Conservation (phyloP, 2,113 vertebrate species). For the Synchiropus splendidus region DNA sequence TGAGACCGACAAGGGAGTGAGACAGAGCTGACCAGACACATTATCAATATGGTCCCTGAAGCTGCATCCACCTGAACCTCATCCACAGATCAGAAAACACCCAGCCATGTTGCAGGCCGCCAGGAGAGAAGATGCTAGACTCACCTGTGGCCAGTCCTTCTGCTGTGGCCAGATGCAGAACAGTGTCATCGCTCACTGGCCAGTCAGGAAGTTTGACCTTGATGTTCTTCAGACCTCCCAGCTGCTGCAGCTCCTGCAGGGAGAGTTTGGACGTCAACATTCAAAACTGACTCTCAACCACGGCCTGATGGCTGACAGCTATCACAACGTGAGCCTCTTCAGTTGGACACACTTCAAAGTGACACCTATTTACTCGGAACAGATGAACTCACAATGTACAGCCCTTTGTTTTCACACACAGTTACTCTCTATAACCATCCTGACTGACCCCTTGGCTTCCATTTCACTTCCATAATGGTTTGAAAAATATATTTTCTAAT, state of each 20-base stretch:
- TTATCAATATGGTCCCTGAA: too few species aligned
- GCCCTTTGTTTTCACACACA: too few species aligned
- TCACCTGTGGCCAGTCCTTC: constrained; percentile 75
- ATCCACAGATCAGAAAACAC: constrained; percentile 63
- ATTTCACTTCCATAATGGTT: too few species aligned
- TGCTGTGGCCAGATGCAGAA: constrained; percentile 74
- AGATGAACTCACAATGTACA: too few species aligned
- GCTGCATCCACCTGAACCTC: constrained; percentile 55
- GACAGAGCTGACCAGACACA: too few species aligned
- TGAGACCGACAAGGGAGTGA: constrained; percentile 75
- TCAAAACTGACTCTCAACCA: not conserved
- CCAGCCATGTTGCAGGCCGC: constrained; percentile 50
- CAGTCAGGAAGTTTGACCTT: constrained; percentile 66
- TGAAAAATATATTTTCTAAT: too few species aligned
- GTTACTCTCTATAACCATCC: too few species aligned
- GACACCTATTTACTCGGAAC: not conserved
- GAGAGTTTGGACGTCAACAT: not conserved
- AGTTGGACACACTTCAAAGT: not conserved
- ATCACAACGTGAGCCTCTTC: not conserved
- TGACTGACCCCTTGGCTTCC: too few species aligned
- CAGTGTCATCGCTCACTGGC: constrained; percentile 77
- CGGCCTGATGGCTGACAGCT: not conserved
- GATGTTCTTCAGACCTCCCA: constrained; percentile 68
- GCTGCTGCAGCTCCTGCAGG: constrained; percentile 62
- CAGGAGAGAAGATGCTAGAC: not conserved